phyloP scores from a whole-genome alignment of 2,113 vertebrate genomes.

The Heterochromis multidens region DNA sequence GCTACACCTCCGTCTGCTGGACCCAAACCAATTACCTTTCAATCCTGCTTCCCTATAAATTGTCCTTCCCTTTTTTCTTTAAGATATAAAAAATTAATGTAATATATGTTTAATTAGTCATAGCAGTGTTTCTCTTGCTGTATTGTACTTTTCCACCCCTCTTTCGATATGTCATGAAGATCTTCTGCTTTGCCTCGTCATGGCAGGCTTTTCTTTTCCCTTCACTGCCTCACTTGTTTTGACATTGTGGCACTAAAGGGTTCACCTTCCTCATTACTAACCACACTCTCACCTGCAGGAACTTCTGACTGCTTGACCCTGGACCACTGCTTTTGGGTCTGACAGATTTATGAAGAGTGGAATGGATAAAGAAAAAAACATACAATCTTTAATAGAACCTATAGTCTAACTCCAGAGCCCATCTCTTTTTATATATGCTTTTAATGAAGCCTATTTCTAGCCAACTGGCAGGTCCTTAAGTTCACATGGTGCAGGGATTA shows the following conservation, averaged over 20 bases:
- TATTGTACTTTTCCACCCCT: neutral
- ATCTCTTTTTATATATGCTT: conserved; percentile 41
- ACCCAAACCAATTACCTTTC: conserved; percentile 40
- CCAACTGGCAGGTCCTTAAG: conserved; percentile 40
- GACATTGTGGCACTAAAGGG: conserved; percentile 24
- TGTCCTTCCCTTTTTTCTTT: neutral
- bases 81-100: neutral
- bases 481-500: conserved; percentile 23
- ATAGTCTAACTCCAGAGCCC: conserved; percentile 19
- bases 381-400: conserved; percentile 32
- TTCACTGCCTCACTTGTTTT: conserved; percentile 11
- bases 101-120: conserved; percentile 37
- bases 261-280: conserved; percentile 26
- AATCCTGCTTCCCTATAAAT: neutral
- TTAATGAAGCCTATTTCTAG: conserved; percentile 54
- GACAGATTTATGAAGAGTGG: conserved; percentile 56
- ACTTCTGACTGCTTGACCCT: conserved; percentile 55
- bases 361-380: conserved; percentile 12
- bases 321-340: conserved; percentile 20
- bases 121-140: neutral
- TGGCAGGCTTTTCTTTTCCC: neutral
- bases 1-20: conserved; percentile 23
- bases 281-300: conserved; percentile 58
- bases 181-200: neutral
- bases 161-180: neutral